A percentile compares a stretch with the other conserved stretches of the same genome.
phyloP scores from a whole-genome alignment of 2,888 invertebrate species.

The Acanthosepion lycidas region DNA sequence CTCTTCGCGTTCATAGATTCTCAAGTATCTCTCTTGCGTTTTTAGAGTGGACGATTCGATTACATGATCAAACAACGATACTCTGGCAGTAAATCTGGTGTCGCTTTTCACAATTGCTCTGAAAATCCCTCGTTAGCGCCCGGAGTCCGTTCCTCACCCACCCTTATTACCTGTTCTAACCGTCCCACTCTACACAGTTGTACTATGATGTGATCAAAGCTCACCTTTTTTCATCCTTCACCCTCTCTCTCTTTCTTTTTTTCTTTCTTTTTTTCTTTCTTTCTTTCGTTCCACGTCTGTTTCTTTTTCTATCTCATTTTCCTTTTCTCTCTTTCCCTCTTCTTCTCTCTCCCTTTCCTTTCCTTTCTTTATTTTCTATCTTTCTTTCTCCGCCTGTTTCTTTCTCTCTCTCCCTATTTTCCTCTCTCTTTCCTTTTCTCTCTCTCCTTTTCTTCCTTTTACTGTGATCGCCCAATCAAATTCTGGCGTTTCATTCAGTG shows the following conservation, averaged over 20 bases:
- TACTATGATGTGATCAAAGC: no score
- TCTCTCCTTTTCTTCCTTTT: not conserved
- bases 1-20: not conserved
- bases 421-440: not conserved
- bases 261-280: not conserved
- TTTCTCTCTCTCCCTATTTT: no score
- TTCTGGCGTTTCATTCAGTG: no score
- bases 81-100: not conserved
- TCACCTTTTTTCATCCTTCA: not conserved
- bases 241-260: not conserved
- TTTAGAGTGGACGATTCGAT: not conserved
- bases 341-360: not conserved
- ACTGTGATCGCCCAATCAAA: not conserved
- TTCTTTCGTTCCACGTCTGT: no score
- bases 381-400: not conserved
- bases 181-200: not conserved
- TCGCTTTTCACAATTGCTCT: not conserved
- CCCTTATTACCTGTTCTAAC: not conserved
- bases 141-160: not conserved
- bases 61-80: not conserved
- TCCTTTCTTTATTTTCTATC: not conserved
- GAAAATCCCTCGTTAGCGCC: not conserved
- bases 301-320: not conserved
- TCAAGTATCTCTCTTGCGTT: not conserved
- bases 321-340: not conserved